Conservation (phyloP, 2,797 vertebrate species). For the Eurystomus glaucurus region DNA sequence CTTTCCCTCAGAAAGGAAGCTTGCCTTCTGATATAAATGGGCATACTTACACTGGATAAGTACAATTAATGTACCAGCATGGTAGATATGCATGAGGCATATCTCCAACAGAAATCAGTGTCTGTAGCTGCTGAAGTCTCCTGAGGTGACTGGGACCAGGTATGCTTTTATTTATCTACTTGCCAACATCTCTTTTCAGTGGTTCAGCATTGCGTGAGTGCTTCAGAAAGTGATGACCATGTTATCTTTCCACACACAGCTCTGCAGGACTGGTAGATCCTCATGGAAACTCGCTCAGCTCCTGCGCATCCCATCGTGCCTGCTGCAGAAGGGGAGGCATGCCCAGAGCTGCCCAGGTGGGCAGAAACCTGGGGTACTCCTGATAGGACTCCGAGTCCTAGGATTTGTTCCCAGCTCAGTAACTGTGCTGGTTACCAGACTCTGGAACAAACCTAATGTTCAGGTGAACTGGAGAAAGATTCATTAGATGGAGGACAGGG, state of each 20-base stretch:
- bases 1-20: not conserved
- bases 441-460: not conserved
- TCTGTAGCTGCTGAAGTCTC: not conserved
- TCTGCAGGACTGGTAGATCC: not conserved
- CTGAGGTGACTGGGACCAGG: not conserved
- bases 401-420: not conserved
- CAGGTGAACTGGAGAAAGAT: not conserved
- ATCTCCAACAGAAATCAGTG: not conserved
- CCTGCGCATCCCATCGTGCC: accelerated
- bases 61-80: not conserved
- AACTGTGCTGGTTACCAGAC: not conserved
- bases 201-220: not conserved
- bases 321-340: not conserved
- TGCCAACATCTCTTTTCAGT: not conserved
- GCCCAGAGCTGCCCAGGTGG: not conserved
- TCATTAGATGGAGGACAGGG: not conserved
- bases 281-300: not conserved
- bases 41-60: not conserved
- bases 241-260: not conserved
- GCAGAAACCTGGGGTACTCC: not conserved
- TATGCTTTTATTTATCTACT: not conserved
- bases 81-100: not conserved
- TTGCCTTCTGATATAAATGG: not conserved
- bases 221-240: not conserved
- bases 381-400: not conserved